A percentile compares a stretch with the other conserved stretches of the same genome.
These are phyloP conservation scores for Periplaneta americana DNA, from an alignment of 1,140 invertebrate species.

Conservation along the genomic window DNA sequence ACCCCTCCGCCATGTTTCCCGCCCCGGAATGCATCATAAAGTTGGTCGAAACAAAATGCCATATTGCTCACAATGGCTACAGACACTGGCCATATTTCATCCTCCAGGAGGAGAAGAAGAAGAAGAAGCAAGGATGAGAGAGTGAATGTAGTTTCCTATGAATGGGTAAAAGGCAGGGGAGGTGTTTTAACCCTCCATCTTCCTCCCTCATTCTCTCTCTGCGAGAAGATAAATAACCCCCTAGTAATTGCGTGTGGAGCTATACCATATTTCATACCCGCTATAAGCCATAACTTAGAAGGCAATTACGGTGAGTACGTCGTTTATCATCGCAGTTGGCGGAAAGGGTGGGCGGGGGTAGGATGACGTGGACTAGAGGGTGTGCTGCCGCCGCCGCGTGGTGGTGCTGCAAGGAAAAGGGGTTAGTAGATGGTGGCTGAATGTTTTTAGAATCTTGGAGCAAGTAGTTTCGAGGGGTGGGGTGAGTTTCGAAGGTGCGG, in stretches of 20 bases:
- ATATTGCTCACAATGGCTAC: slow-evolving; percentile 7
- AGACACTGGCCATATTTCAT: slow-evolving; percentile 3
- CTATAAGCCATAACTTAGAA: slow-evolving; percentile 50
- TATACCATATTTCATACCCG: slow-evolving; percentile 50
- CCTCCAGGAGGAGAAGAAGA: not conserved
- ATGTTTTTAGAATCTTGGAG: slow-evolving; percentile 1
- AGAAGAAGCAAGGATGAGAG: not conserved
- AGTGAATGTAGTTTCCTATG: slow-evolving; percentile 4
- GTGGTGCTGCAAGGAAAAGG: not conserved
- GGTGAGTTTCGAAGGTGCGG: not conserved
- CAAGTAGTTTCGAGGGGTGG: not conserved
- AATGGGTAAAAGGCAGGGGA: slow-evolving; percentile 6
- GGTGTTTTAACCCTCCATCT: slow-evolving; percentile 8
- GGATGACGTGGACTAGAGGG: slow-evolving; percentile 1
- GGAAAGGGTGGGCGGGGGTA: slow-evolving; percentile 1
- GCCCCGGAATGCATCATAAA: slow-evolving; percentile 7
- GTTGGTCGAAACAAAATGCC: slow-evolving; percentile 5
- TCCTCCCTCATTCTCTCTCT: slow-evolving; percentile 17
- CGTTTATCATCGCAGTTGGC: slow-evolving; percentile 41
- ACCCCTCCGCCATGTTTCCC: not conserved
- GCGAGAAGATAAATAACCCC: slow-evolving; percentile 46
- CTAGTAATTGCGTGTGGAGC: slow-evolving; percentile 49
- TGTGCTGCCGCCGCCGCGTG: not conserved
- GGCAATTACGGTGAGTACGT: slow-evolving; percentile 51
- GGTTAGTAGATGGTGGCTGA: slow-evolving; percentile 2